Base-by-base conservation (phyloP, 2,888 invertebrate genomes). In the Hydraecia micacea region DNA sequence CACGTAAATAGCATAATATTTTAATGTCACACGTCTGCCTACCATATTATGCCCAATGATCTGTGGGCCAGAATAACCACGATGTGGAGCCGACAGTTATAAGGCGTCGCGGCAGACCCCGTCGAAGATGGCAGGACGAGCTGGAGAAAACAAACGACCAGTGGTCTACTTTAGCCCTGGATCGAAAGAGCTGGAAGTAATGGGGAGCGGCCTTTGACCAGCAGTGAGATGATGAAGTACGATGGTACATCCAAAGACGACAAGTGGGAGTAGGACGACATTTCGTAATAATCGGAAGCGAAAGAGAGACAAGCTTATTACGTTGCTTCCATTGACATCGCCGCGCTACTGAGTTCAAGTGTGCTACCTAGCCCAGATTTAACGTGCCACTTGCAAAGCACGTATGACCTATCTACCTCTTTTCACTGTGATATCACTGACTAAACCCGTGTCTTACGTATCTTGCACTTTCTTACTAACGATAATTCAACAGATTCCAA, bases 401-500 rank as follows among this genome's bases (percentile, higher is more conserved):
- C 39, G 8, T 15, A 39, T n/a, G 39, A 39, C 1, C 25, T 25
- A n/a, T 39, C 8, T 25, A n/a, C 39, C 7, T 39, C 13, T 25
- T 39, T 62, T 66, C 0, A n/a, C 25, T 39, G 15, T 15, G 7
- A 9, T 66, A n/a, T n/a, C 39, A 9, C 62, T 32, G 18, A 32
- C 32, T 32, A 62, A 1, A 32, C 62, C 32, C 21, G 9, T 62
- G 21, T 62, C 4, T 62, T 21, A 18, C n/a, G 9, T 36, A 62
- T 21, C 32, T 32, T 62, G 32, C 32, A 36, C 25, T 25, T 36
- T 32, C 32, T 36, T 42, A 46, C 1, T 21, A 28, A 21, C 2
- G 42, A 28, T 11, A 46, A 46, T 67, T 67, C 63, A 32, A 63
- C 73, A 86, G 85, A 25, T 86, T 76, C 42, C 76, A 80, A 49